Conservation (phyloP, 2,797 vertebrate genomes). For the Enteromius argenteus region DNA sequence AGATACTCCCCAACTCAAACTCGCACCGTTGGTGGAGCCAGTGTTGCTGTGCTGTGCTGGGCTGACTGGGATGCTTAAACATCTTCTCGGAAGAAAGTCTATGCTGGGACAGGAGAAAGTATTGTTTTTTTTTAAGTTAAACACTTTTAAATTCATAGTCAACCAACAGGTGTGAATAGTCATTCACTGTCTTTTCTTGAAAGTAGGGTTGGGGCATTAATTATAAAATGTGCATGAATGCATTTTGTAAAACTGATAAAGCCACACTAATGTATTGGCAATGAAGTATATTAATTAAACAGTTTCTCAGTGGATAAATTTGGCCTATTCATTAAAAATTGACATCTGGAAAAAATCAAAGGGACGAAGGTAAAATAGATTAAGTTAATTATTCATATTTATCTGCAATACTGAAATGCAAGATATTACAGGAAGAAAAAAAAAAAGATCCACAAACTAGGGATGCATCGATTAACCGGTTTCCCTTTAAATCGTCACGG, state of each 20-base stretch:
- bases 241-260: background rate
- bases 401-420: background rate
- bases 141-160: background rate
- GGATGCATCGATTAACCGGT: too few relatives aligned
- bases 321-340: background rate
- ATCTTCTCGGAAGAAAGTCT: conserved; percentile 12
- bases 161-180: background rate
- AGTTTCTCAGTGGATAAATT: background rate
- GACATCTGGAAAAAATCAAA: background rate
- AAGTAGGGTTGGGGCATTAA: background rate
- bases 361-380: background rate
- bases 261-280: background rate
- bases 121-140: background rate
- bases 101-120: background rate
- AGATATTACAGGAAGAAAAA: background rate
- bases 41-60: background rate
- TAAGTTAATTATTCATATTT: background rate
- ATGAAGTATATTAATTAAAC: background rate
- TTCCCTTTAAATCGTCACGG: too few relatives aligned
- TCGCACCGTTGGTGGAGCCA: background rate
- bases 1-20: background rate
- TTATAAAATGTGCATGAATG: background rate
- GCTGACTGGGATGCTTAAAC: conserved; percentile 3
- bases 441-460: background rate
- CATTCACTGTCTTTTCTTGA: background rate